Evolutionary conservation across 2,113 vertebrate species (phyloP).

Genomic region (Gopherus flavomarginatus): DNA sequence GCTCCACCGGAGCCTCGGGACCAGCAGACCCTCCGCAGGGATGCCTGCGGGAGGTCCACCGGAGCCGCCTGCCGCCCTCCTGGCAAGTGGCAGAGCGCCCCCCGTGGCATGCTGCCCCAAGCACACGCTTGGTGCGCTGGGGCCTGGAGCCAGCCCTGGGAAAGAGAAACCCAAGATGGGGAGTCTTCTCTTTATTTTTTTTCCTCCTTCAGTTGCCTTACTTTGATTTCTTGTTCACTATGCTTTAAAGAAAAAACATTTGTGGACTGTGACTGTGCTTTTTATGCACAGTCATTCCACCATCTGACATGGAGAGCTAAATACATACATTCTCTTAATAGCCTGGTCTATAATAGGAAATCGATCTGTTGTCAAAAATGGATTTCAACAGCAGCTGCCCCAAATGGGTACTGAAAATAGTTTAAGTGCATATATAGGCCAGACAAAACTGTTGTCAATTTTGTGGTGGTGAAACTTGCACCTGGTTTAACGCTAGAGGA

Average conservation of each 20-base stretch:
- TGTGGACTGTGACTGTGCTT: neutral
- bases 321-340: neutral
- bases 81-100: too few species aligned
- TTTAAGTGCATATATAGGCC: neutral
- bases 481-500: neutral
- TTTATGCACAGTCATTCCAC: neutral
- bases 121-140: too few species aligned
- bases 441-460: neutral
- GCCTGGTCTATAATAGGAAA: neutral
- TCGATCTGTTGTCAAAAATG: neutral
- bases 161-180: neutral
- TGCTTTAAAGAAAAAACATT: neutral
- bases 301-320: neutral
- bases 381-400: neutral
- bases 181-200: neutral
- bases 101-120: too few species aligned
- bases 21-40: too few species aligned
- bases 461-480: neutral
- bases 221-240: neutral
- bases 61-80: too few species aligned
- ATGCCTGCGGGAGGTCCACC: too few species aligned
- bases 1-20: too few species aligned
- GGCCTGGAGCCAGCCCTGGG: too few species aligned
- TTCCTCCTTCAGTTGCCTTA: conserved; percentile 3
- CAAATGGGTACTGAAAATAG: conserved; percentile 1